These are phyloP conservation scores for Sarcophaga peregrina DNA, from an alignment of 1,140 invertebrate species.

Conservation along the genomic window DNA sequence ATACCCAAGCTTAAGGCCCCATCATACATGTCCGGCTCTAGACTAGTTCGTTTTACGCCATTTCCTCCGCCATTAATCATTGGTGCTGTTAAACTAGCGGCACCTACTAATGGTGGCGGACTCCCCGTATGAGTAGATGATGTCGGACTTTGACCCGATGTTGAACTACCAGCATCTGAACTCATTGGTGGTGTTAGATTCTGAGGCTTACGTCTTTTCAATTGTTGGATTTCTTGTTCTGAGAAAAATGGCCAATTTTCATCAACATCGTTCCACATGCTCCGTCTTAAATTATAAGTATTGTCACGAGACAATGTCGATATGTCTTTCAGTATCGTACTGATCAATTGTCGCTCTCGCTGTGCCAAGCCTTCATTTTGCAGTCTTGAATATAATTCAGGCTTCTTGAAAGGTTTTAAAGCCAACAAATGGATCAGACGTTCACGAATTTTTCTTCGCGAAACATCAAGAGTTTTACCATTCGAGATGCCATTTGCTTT, in stretches of 20 bases:
- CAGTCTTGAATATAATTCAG: slow-evolving; percentile 84
- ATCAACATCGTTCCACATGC: slow-evolving; percentile 91
- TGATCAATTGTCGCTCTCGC: slow-evolving; percentile 80
- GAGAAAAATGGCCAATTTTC: slow-evolving; percentile 95
- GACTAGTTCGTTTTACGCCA: slow-evolving; percentile 55
- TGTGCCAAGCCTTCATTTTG: slow-evolving; percentile 87
- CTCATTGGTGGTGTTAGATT: slow-evolving; percentile 88
- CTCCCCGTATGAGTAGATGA: slow-evolving; percentile 76
- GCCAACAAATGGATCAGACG: slow-evolving; percentile 93
- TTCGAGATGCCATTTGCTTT: slow-evolving; percentile 40
- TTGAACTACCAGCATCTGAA: slow-evolving; percentile 76
- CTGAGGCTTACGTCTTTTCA: slow-evolving; percentile 89
- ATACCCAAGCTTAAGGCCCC: slow-evolving; percentile 69
- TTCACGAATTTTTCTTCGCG: slow-evolving; percentile 70
- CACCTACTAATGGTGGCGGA: slow-evolving; percentile 68
- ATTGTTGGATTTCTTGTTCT: slow-evolving; percentile 85
- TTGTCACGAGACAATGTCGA: slow-evolving; percentile 83
- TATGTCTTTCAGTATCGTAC: slow-evolving; percentile 81
- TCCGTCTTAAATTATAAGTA: slow-evolving; percentile 84
- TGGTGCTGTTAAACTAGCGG: background rate
- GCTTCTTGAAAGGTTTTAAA: slow-evolving; percentile 91
- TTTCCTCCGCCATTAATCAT: slow-evolving; percentile 30
- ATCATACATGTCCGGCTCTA: slow-evolving; percentile 65
- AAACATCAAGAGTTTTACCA: slow-evolving; percentile 59
- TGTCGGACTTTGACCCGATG: slow-evolving; percentile 75